phyloP scores from a whole-genome alignment of 2,888 invertebrate genomes.

The Hirtodrosophila duncani region DNA sequence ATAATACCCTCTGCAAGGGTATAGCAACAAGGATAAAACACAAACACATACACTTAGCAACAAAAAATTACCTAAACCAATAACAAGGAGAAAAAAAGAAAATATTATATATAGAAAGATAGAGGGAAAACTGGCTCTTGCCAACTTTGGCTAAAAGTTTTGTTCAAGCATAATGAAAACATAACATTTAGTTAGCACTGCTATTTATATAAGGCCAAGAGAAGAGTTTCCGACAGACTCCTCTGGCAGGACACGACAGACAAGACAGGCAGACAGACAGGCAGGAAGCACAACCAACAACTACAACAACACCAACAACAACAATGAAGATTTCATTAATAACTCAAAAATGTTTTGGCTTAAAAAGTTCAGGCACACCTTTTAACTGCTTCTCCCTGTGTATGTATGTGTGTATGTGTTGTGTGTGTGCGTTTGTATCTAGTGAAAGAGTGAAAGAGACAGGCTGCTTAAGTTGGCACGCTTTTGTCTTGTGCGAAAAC shows the following conservation, averaged over 20 bases:
- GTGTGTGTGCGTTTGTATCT: background rate
- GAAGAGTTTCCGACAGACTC: background rate
- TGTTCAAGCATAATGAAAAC: constrained; percentile 64
- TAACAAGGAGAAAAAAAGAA: constrained; percentile 31
- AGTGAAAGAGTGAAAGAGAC: too few species aligned
- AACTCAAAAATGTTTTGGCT: constrained; percentile 71
- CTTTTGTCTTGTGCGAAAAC: constrained; percentile 54
- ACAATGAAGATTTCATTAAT: constrained; percentile 70
- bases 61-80: constrained; percentile 50
- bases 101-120: constrained; percentile 12
- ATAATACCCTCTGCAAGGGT: too few species aligned
- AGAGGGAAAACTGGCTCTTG: constrained; percentile 32
- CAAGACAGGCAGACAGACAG: background rate
- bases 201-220: constrained; percentile 48
- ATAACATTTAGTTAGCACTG: constrained; percentile 72
- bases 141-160: constrained; percentile 30
- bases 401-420: too few species aligned
- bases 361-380: constrained; percentile 57
- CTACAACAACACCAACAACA: constrained; percentile 31
- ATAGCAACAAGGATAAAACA: too few species aligned
- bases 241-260: background rate
- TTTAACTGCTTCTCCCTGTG: constrained; percentile 12
- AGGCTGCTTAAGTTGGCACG: constrained; percentile 8
- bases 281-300: too few species aligned
- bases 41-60: too few species aligned